Base-by-base conservation (phyloP, 2,888 invertebrate species). In the Drosophila lacicola region DNA sequence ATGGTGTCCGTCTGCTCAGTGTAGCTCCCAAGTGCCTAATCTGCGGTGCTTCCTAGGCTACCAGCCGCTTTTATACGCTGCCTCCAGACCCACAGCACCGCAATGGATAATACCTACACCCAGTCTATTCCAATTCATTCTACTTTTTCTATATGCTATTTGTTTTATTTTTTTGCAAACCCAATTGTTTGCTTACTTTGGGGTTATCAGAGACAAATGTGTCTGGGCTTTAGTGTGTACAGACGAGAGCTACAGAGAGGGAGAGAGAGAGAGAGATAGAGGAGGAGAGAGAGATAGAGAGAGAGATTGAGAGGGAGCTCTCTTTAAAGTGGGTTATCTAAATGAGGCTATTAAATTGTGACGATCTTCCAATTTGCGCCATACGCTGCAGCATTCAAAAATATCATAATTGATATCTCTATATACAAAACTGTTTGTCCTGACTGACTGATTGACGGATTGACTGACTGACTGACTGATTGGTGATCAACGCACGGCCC, bases 11-110 rank as follows among this genome's bases (percentile, higher is more conserved):
- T 44, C 49, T 44, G 8, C n/a, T 47, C 34, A 6, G 34, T 21
- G 14, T 9, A 29, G 56, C 19, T 53, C 11, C 13, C 21, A 57
- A 39, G 11, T 14, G 44, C n/a, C 44, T 29, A 61, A 29, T 55
- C 54, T 64, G 50, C 29, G 13, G 11, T 46, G 25, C 55, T 47
- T 46, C 36, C 39, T 13, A 1, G 34, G n/a, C 14, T 14, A 21
- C n/a, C 39, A 33, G 8, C 45, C 10, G 63, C 74, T 75, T 77
- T 73, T 75, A 75, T 75, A 73, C 55, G 21, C 39, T 50, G 9
- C 8, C 19, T 2, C 10, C 0, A 13, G 13, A 21, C 25, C 6
- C 10, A 14, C n/a, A 21, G 6, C 36, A 11, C 29, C 14, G 4
- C 5, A 25, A 6, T 51, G 11, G 5, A n/a, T 51, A 29, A 29